Base-by-base conservation (phyloP, 2,113 vertebrate species). In the Cyanistes caeruleus region DNA sequence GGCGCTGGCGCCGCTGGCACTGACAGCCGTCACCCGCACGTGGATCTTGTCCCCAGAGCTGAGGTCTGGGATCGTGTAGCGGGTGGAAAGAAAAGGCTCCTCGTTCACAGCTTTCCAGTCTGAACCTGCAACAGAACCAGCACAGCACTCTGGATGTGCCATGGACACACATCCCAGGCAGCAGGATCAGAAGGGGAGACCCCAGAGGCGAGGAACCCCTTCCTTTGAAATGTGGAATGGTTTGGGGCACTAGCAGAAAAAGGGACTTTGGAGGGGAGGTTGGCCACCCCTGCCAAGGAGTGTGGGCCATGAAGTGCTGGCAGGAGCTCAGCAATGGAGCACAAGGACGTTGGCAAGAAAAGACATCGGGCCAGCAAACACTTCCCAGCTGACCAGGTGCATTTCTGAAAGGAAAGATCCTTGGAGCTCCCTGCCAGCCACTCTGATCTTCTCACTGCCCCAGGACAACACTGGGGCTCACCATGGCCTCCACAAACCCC, bases 71-170 rank as follows among this genome's bases (percentile, higher is more conserved):
- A 99, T 59, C 3, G 98, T 98, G 94, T 95, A 98, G 37, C 97
- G 97, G 39, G 98, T 98, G 52, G 98, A 97, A 49, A 97, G 91
- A 41, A 98, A 98, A 67, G 98, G 98, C 84, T 98, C 98, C 72
- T 97, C 21, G 3, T 98, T 99, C 85, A 93, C 98, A 15, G 97
- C 96, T 31, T 98, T 97, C 99, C 99, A 99, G 48, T 98, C 98
- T 15, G 97, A 53, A 90, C 98, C 99, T 99, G 92, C 8, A 69
- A 76, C 25, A 62, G 87, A 87, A 23, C 52, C 86, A 13, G 44
- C 74, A 76, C 59, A 76, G 53, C 16, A 9, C 24, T 41, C 46
- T 19, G 56, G 63, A 23, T 2, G 1, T 17, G 30, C 12, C 7
- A 3, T 0, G 11, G 58, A 68, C 5, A 14, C 24, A 8, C 14